phyloP scores from a whole-genome alignment of 2,113 vertebrate species.

The Misgurnus mizolepis region DNA sequence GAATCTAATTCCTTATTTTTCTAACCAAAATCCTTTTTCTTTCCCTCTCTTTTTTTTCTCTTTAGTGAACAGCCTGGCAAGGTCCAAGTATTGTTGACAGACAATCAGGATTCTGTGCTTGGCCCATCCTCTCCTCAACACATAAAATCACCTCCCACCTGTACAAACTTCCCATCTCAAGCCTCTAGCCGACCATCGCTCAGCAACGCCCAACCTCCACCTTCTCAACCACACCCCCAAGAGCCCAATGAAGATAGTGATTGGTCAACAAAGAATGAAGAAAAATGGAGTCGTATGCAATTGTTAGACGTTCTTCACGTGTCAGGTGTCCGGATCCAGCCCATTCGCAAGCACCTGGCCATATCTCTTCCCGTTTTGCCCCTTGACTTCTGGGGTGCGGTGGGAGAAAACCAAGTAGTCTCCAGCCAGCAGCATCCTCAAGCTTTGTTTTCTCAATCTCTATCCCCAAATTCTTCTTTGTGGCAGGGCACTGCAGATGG shows the following conservation, averaged over 20 bases:
- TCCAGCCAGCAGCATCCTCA: constrained; percentile 48
- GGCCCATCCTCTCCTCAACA: constrained; percentile 83
- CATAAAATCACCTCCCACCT: constrained; percentile 74
- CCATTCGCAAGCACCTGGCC: constrained; percentile 75
- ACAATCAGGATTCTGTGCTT: constrained; percentile 71
- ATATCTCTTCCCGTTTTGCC: constrained; percentile 82
- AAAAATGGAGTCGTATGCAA: constrained; percentile 62
- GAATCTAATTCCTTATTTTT: constrained; percentile 39
- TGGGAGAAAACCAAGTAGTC: constrained; percentile 51
- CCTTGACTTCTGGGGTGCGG: constrained; percentile 72
- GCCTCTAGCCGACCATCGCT: constrained; percentile 58
- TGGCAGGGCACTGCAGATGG: constrained; percentile 35
- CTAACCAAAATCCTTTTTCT: constrained; percentile 49
- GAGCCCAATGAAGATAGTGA: constrained; percentile 50
- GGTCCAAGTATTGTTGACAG: constrained; percentile 96
- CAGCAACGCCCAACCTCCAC: constrained; percentile 64
- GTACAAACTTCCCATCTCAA: constrained; percentile 71
- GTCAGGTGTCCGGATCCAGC: constrained; percentile 71
- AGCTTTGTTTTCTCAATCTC: constrained; percentile 46
- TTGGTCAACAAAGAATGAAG: constrained; percentile 54
- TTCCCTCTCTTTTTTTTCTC: constrained; percentile 50
- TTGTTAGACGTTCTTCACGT: constrained; percentile 73
- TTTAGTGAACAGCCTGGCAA: constrained; percentile 97
- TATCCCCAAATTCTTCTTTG: constrained; percentile 25
- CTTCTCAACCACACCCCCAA: constrained; percentile 56